Evolutionary conservation across 2,888 invertebrate species (phyloP).

Genomic region (Dolomedes plantarius): DNA sequence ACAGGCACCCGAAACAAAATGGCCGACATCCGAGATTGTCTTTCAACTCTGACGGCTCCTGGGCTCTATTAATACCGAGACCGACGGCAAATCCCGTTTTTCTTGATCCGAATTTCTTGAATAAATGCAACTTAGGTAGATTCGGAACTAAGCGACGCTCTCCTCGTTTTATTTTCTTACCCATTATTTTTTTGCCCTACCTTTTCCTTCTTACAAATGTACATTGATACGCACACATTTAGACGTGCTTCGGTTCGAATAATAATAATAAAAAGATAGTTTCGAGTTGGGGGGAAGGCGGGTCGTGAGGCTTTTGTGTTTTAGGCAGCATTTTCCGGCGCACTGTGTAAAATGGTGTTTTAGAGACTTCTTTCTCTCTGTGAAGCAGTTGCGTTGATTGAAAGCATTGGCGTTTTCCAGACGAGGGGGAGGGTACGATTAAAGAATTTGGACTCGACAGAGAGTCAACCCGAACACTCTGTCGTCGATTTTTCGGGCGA

Average conservation of each 20-base stretch:
- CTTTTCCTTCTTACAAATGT: not conserved
- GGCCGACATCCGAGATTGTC: not conserved
- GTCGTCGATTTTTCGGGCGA: too few species aligned
- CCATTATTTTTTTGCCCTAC: too few species aligned
- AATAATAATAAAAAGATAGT: too few species aligned
- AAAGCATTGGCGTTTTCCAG: not conserved
- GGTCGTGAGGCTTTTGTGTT: not conserved
- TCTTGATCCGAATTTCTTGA: slow-evolving; percentile 58
- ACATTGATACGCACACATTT: not conserved
- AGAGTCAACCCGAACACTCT: too few species aligned
- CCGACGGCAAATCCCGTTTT: slow-evolving; percentile 63
- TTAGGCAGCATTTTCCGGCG: not conserved
- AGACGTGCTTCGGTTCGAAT: not conserved
- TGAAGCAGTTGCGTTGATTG: not conserved
- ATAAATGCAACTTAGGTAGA: slow-evolving; percentile 62
- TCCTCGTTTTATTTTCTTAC: too few species aligned
- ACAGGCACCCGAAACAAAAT: not conserved
- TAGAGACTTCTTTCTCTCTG: not conserved
- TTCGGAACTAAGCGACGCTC: slow-evolving; percentile 28
- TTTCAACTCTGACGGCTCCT: not conserved
- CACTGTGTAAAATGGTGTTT: not conserved
- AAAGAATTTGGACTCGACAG: not conserved
- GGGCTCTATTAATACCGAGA: slow-evolving; percentile 25
- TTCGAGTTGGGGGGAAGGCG: not conserved
- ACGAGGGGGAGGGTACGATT: too few species aligned